A percentile compares a stretch with the other conserved stretches of the same genome.
phyloP scores from a whole-genome alignment of 2,888 invertebrate species.

The Endomychus coccineus region DNA sequence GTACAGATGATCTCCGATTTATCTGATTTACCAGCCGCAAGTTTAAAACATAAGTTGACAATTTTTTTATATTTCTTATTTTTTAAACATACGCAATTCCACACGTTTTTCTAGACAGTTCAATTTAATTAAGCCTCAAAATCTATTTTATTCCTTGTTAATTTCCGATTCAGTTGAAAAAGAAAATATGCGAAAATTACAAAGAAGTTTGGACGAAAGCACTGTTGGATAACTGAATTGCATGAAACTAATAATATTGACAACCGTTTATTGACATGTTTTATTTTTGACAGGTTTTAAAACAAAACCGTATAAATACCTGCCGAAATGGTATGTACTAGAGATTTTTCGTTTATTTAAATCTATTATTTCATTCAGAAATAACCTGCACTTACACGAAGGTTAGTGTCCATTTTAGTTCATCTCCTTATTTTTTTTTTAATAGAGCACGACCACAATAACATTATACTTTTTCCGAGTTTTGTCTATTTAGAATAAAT shows the following conservation, averaged over 20 bases:
- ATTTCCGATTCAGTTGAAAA: no score
- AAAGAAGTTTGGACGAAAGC: no score
- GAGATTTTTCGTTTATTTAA: conserved; percentile 15
- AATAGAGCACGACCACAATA: no score
- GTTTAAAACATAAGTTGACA: no score
- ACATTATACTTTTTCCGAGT: no score
- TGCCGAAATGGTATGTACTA: conserved; percentile 34
- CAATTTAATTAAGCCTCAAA: no score
- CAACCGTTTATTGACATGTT: no score
- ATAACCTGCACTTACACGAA: conserved; percentile 20
- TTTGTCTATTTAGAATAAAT: conserved; percentile 6
- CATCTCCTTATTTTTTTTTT: conserved; percentile 20
- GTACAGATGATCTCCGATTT: conserved; percentile 74
- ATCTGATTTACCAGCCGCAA: conserved; percentile 50
- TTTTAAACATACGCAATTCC: neutral
- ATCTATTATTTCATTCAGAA: conserved; percentile 8
- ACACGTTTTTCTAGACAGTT: no score
- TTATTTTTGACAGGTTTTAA: conserved; percentile 40
- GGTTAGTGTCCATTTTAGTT: conserved; percentile 32
- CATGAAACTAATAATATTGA: no score
- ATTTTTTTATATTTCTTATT: conserved; percentile 7
- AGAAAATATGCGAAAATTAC: no score
- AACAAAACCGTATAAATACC: conserved; percentile 26
- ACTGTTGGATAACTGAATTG: no score
- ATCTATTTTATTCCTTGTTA: conserved; percentile 17